Conservation (phyloP, 2,113 vertebrate genomes). For the Microcebus ravelobensis region DNA sequence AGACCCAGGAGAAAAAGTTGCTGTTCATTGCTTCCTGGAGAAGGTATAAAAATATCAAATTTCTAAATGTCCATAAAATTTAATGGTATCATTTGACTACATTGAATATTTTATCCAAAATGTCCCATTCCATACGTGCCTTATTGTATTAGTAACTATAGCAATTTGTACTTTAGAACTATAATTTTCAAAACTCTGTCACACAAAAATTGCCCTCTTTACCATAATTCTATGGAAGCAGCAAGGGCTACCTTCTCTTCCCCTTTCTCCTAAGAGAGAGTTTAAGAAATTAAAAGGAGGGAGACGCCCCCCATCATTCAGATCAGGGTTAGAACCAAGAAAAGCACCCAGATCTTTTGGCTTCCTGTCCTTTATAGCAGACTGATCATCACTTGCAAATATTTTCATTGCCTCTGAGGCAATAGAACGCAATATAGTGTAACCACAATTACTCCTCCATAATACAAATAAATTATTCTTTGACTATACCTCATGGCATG, state of each 20-base stretch:
- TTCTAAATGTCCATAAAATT: background rate
- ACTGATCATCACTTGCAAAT: background rate
- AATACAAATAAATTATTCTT: background rate
- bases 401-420: background rate
- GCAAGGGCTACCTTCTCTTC: background rate
- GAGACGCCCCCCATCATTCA: background rate
- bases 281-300: background rate
- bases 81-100: background rate
- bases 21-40: background rate
- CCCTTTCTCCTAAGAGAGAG: background rate
- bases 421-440: background rate
- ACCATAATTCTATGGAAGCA: accelerated
- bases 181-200: background rate
- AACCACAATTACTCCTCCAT: background rate
- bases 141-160: background rate
- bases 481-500: background rate
- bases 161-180: background rate
- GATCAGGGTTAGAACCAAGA: background rate
- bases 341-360: background rate
- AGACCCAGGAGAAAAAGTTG: background rate
- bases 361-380: background rate
- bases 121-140: background rate
- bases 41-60: background rate
- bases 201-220: background rate
- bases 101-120: background rate